Percentiles rank a stretch among this genome's conserved stretches.
Conservation (phyloP, 2,113 vertebrate genomes). For the Gopherus evgoodei region DNA sequence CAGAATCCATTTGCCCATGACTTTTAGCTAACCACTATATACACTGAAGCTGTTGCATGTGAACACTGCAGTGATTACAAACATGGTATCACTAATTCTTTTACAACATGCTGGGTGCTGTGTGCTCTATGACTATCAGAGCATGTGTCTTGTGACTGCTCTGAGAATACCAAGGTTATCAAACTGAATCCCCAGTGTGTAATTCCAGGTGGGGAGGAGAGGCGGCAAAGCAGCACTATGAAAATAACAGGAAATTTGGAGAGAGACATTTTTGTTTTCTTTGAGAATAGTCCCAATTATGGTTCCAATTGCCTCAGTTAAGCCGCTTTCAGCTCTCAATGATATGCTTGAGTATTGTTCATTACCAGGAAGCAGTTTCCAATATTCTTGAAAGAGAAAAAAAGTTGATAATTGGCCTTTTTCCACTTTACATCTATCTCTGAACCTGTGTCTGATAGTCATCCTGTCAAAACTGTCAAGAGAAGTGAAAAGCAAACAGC, state of each 20-base stretch:
- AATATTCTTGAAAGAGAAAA: constrained; percentile 9
- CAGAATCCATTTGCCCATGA: neutral
- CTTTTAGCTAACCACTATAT: neutral
- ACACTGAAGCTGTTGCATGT: neutral
- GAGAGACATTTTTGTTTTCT: neutral
- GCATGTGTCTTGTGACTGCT: neutral
- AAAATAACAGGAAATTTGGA: neutral
- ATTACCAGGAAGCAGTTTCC: neutral
- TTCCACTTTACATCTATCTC: constrained; percentile 22
- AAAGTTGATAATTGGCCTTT: neutral
- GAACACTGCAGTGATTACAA: neutral
- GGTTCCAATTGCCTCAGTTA: neutral
- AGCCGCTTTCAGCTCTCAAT: neutral
- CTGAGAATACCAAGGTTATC: rapidly evolving
- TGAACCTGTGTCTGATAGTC: constrained; percentile 28
- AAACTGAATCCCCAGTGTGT: neutral
- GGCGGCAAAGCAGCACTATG: neutral
- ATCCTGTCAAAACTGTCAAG: constrained; percentile 43
- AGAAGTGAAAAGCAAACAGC: constrained; percentile 31
- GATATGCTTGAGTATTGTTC: neutral
- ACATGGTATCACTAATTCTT: neutral
- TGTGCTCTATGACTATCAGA: neutral
- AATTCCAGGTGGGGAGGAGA: rapidly evolving
- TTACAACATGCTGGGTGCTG: neutral
- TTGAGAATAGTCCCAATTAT: neutral